These are phyloP conservation scores for Eilema depressum DNA, from an alignment of 2,888 invertebrate species.

Conservation along the genomic window DNA sequence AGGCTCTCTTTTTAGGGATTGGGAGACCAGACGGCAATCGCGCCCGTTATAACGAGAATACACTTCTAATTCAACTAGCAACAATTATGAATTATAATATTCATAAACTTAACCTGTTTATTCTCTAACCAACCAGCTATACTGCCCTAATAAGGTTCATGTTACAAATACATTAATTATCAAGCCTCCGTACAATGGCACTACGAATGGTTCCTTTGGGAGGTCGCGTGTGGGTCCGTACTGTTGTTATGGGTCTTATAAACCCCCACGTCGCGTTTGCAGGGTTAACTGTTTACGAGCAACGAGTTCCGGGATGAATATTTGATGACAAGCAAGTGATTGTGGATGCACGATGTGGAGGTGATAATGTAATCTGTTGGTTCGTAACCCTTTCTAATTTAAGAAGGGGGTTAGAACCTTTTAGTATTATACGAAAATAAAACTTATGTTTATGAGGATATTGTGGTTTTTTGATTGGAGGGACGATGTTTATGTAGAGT, in stretches of 20 bases:
- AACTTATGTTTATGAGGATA: neutral
- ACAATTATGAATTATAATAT: constrained; percentile 9
- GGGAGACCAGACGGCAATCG: neutral
- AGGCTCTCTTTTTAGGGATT: neutral
- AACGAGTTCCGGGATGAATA: constrained; percentile 42
- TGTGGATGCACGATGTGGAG: constrained; percentile 40
- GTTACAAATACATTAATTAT: constrained; percentile 73
- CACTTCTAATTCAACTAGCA: neutral
- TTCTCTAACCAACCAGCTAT: constrained; percentile 35
- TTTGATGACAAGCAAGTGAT: constrained; percentile 44
- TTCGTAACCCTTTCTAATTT: constrained; percentile 13
- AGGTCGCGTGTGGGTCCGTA: constrained; percentile 46
- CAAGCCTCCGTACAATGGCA: constrained; percentile 42
- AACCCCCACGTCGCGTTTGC: constrained; percentile 45
- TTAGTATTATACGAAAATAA: neutral
- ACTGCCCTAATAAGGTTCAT: constrained; percentile 62
- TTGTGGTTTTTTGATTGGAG: neutral
- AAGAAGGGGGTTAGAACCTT: neutral
- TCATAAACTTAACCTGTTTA: constrained; percentile 14
- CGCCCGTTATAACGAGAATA: neutral
- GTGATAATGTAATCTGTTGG: constrained; percentile 47
- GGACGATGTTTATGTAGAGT: neutral
- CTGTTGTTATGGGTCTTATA: constrained; percentile 36
- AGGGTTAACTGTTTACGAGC: constrained; percentile 56
- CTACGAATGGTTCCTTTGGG: constrained; percentile 55